Evolutionary conservation across 2,888 invertebrate species (phyloP), one percentile per base, ranked within the genome.

Genomic region (Steromphala cineraria): DNA sequence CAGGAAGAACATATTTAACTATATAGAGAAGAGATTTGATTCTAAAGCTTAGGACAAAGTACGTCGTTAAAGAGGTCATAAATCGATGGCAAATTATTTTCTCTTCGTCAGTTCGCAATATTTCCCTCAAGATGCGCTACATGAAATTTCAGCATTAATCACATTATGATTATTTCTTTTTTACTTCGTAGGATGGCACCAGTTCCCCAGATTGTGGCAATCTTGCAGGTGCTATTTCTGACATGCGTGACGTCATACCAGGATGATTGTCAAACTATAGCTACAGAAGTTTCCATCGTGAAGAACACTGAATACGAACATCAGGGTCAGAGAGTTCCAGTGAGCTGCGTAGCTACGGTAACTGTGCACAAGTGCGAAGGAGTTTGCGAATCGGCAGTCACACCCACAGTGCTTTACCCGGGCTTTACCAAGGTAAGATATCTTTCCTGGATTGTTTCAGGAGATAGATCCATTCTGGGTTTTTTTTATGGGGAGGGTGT

Each of bases 341-440:
- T 85, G 15, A 67, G 76, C 17, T 98, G 98, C 92, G 97, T 96
- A 92, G 97, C 97, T 0, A 97, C 97, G 93, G 95, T 98, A 67
- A 96, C 95, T 17, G 97, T 98, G 0, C 98, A 97, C 92, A 98
- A 98, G 94, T 98, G 98, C 92, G 98, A 98, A 93, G 98, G 98
- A 31, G 96, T 96, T 85, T 98, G 98, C 92, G 96, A 95, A 87
- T 98, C 98, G 85, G 97, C 97, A 94, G 97, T 98, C 75, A 83
- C 87, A 0, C 90, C 89, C 0, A 89, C 88, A 67, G 89, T 89
- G n/a, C 83, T 80, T 8, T 85, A 83, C 55, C 83, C 86, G 2
- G 89, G 89, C 2, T 87, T 88, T 53, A 85, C 83, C 67, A 87
- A 86, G 87, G 89, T 89, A 82, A 80, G 84, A 19, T 46, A 4